A percentile compares a stretch with the other conserved stretches of the same genome.
Conservation (phyloP, 2,888 invertebrate species). For the Thecophora atra region DNA sequence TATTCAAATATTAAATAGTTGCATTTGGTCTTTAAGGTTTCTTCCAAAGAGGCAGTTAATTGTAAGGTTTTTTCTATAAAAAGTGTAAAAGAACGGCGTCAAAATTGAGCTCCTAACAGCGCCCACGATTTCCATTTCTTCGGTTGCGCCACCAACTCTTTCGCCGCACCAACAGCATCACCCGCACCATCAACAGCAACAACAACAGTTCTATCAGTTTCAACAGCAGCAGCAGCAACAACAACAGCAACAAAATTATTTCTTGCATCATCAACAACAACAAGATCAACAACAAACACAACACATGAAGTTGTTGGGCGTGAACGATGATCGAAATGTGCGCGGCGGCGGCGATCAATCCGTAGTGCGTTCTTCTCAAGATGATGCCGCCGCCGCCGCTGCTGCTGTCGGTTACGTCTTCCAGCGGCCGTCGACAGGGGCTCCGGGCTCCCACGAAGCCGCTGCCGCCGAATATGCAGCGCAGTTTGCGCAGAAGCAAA, state of each 20-base stretch:
- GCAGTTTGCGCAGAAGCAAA: slow-evolving; percentile 76
- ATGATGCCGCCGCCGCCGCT: slow-evolving; percentile 74
- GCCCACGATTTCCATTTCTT: slow-evolving; percentile 64
- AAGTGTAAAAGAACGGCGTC: slow-evolving; percentile 54
- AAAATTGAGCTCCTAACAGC: slow-evolving; percentile 66
- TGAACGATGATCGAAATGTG: slow-evolving; percentile 74
- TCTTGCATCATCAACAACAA: slow-evolving; percentile 50
- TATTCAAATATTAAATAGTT: slow-evolving; percentile 10
- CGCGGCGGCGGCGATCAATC: slow-evolving; percentile 61
- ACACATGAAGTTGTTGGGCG: slow-evolving; percentile 82
- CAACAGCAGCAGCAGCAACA: slow-evolving; percentile 67
- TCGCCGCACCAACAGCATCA: slow-evolving; percentile 63
- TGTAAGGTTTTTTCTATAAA: slow-evolving; percentile 22
- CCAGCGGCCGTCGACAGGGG: slow-evolving; percentile 57
- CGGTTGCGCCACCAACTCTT: slow-evolving; percentile 56
- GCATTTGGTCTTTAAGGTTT: slow-evolving; percentile 10
- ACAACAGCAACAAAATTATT: slow-evolving; percentile 57
- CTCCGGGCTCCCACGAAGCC: slow-evolving; percentile 71
- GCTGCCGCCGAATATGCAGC: slow-evolving; percentile 72
- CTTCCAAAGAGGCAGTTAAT: slow-evolving; percentile 2
- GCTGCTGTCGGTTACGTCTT: slow-evolving; percentile 93
- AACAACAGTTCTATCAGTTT: slow-evolving; percentile 64
- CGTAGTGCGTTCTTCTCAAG: slow-evolving; percentile 69
- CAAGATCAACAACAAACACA: slow-evolving; percentile 56
- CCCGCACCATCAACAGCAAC: slow-evolving; percentile 67